Evolutionary conservation across 2,113 vertebrate genomes (phyloP).

Genomic region (Stegostoma tigrinum): DNA sequence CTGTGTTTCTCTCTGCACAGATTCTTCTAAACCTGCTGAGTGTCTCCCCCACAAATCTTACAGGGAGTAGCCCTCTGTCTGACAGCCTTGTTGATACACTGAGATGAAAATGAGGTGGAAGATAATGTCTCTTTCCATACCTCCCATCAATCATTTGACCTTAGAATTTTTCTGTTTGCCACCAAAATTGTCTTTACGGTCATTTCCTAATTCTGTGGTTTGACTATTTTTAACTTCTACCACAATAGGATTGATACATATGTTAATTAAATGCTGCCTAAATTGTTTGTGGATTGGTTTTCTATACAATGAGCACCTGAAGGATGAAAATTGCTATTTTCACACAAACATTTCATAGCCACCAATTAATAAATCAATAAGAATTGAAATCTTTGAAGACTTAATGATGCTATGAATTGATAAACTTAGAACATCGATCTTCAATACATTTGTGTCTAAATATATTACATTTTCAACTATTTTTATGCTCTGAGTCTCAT

Average conservation of each 20-base stretch:
- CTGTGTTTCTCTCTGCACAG: too few relatives aligned
- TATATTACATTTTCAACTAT: not conserved
- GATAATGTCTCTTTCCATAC: not conserved
- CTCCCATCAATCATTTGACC: not conserved
- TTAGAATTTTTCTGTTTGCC: not conserved
- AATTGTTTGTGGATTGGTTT: not conserved
- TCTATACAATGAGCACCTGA: not conserved
- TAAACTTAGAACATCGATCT: not conserved
- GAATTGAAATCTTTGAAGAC: not conserved
- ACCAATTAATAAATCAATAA: not conserved
- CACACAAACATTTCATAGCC: not conserved
- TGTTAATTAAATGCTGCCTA: not conserved
- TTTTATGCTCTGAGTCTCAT: not conserved
- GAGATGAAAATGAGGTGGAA: too few relatives aligned
- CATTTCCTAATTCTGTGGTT: not conserved
- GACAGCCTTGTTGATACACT: too few relatives aligned
- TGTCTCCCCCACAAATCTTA: too few relatives aligned
- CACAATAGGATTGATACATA: not conserved
- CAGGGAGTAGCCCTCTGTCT: too few relatives aligned
- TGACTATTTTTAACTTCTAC: not conserved
- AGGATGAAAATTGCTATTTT: not conserved
- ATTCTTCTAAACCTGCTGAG: too few relatives aligned
- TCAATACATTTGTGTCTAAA: not conserved
- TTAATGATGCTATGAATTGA: not conserved
- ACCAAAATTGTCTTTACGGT: not conserved